These are phyloP conservation scores for Elegia similella DNA, from an alignment of 2,888 invertebrate genomes.

Conservation along the genomic window DNA sequence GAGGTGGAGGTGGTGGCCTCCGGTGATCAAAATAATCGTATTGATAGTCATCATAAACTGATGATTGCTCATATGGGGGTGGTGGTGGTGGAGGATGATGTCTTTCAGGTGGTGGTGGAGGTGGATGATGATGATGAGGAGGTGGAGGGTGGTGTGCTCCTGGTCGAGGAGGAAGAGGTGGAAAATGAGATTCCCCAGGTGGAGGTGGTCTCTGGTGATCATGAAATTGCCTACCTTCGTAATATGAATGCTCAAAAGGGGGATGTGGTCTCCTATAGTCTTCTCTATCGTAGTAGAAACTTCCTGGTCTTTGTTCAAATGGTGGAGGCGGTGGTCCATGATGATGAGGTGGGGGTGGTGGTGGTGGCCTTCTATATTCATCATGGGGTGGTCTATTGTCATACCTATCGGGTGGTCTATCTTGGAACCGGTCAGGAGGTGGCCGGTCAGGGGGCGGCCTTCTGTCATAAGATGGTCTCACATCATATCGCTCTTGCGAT, in stretches of 20 bases:
- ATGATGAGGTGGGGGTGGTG: constrained; percentile 9
- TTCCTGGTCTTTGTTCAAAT: not conserved
- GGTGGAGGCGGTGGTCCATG: not conserved
- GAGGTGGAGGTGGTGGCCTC: constrained; percentile 11
- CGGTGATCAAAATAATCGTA: constrained; percentile 2
- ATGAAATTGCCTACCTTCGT: constrained; percentile 3
- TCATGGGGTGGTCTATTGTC: not conserved
- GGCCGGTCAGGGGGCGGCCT: not conserved
- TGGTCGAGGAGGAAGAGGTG: too few species aligned
- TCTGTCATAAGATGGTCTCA: not conserved
- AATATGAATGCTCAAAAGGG: constrained; percentile 1
- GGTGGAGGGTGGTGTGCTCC: too few species aligned
- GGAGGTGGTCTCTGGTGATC: constrained; percentile 14
- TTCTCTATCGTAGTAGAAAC: not conserved
- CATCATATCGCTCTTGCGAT: not conserved
- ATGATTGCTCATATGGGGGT: not conserved
- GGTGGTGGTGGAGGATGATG: not conserved
- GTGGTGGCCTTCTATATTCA: constrained; percentile 16
- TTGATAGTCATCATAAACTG: not conserved
- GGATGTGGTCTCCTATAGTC: constrained; percentile 2
- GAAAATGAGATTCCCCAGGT: constrained; percentile 1
- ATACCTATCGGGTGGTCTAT: not conserved
- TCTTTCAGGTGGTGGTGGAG: too few species aligned
- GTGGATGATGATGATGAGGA: constrained; percentile 22
- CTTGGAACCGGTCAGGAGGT: not conserved